Conservation (phyloP, 2,797 vertebrate species). For the Iguana delicatissima region DNA sequence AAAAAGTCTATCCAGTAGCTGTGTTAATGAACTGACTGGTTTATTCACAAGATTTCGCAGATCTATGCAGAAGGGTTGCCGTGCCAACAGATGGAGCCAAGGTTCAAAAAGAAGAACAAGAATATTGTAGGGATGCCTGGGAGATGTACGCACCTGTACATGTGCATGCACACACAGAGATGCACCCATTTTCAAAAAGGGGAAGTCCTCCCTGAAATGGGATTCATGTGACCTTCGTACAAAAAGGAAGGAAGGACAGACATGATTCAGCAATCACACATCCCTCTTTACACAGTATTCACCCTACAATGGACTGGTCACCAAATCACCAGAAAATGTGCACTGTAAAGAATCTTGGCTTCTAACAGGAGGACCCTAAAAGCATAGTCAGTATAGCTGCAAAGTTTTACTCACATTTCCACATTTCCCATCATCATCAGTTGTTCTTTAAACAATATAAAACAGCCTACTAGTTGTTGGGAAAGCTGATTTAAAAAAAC, state of each 20-base stretch:
- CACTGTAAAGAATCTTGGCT: background rate
- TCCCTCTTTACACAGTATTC: background rate
- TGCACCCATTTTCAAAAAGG: background rate
- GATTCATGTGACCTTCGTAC: background rate
- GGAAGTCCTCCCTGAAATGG: constrained; percentile 10
- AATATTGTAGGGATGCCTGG: constrained; percentile 13
- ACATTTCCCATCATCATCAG: background rate
- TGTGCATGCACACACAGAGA: background rate
- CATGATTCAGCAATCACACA: background rate
- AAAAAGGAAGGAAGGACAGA: background rate
- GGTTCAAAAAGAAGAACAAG: constrained; percentile 25
- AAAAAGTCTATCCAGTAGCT: constrained; percentile 34
- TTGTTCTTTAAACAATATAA: background rate
- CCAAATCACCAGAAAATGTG: background rate
- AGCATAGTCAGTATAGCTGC: background rate
- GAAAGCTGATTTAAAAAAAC: too few relatives aligned
- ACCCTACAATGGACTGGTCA: background rate
- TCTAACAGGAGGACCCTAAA: background rate
- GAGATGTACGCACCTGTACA: background rate
- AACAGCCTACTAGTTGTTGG: background rate
- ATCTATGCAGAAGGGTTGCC: constrained; percentile 35
- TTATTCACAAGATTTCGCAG: constrained; percentile 46
- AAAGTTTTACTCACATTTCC: background rate
- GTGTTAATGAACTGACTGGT: constrained; percentile 48
- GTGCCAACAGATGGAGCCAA: constrained; percentile 35